Percentiles rank a stretch among this genome's conserved stretches.
These are phyloP conservation scores for Mechanitis mazaeus DNA, from an alignment of 2,888 invertebrate species.

Conservation along the genomic window DNA sequence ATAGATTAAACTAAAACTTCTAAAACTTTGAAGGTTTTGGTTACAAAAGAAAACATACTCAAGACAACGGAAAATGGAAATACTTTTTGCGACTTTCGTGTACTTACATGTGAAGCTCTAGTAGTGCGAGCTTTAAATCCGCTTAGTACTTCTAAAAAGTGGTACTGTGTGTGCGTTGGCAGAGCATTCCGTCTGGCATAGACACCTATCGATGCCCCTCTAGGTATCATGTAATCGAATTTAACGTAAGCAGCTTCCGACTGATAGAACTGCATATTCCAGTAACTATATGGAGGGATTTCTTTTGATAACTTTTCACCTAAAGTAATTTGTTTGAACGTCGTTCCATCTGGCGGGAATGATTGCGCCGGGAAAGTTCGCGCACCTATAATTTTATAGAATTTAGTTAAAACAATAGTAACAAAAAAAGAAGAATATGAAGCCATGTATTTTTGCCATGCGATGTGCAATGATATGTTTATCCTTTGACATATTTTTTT, in stretches of 20 bases:
- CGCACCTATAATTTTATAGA: constrained; percentile 79
- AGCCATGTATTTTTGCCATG: constrained; percentile 9
- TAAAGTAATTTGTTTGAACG: constrained; percentile 91
- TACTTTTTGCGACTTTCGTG: constrained; percentile 22
- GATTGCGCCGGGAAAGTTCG: constrained; percentile 92
- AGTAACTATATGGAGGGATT: constrained; percentile 95
- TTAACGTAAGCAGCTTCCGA: constrained; percentile 95
- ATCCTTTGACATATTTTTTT: constrained; percentile 3
- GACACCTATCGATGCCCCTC: constrained; percentile 95
- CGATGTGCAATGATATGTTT: constrained; percentile 7
- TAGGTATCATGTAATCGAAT: constrained; percentile 94
- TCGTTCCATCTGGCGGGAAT: constrained; percentile 94
- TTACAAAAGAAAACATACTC: background rate
- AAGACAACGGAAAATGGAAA: constrained; percentile 2
- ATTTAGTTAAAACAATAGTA: constrained; percentile 8
- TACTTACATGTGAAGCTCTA: constrained; percentile 90
- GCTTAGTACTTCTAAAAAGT: constrained; percentile 94
- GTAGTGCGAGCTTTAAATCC: constrained; percentile 91
- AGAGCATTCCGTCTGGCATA: constrained; percentile 95
- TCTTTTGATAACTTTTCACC: constrained; percentile 92
- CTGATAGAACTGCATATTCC: constrained; percentile 98
- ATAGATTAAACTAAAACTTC: background rate
- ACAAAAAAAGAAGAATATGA: background rate
- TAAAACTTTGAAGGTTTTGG: background rate
- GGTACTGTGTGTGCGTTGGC: constrained; percentile 97